A percentile compares a stretch with the other conserved stretches of the same genome.
Conservation (phyloP, 2,888 invertebrate species). For the Dasypogon diadema region DNA sequence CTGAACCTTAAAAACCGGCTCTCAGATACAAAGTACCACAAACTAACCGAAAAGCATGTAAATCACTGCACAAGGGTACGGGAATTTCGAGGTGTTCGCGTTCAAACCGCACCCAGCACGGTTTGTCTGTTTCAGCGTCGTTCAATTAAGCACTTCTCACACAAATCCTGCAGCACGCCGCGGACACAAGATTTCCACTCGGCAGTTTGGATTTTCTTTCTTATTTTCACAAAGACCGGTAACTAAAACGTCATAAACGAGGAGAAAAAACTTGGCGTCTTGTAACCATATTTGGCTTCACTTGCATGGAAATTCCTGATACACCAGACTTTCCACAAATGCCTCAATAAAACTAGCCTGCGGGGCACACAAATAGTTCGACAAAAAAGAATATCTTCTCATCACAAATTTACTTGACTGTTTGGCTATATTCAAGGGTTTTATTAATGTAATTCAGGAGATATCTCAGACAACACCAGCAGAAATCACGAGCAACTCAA, state of each 20-base stretch:
- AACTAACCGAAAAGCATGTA: neutral
- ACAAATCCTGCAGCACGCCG: too few relatives aligned
- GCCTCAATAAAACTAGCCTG: neutral
- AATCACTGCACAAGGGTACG: conserved; percentile 10
- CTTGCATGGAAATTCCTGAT: neutral
- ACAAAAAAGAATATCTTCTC: neutral
- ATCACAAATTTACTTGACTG: too few relatives aligned
- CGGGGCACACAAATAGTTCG: neutral
- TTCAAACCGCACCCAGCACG: conserved; percentile 18
- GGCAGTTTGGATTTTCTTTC: neutral
- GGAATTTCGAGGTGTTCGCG: conserved; percentile 1
- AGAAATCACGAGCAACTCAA: too few relatives aligned
- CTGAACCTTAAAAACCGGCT: neutral
- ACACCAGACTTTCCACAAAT: neutral
- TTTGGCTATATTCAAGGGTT: too few relatives aligned
- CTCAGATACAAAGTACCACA: neutral
- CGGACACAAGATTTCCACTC: neutral
- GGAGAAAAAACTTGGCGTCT: neutral
- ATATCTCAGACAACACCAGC: too few relatives aligned
- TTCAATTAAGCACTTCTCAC: neutral
- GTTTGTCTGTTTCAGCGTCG: neutral
- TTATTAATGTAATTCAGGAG: too few relatives aligned
- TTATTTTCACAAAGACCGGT: neutral
- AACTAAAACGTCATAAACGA: neutral
- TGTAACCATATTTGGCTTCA: neutral